Percentiles rank a stretch among this genome's conserved stretches.
Conservation (phyloP, 1,140 invertebrate genomes). For the Megalopta genalis region DNA sequence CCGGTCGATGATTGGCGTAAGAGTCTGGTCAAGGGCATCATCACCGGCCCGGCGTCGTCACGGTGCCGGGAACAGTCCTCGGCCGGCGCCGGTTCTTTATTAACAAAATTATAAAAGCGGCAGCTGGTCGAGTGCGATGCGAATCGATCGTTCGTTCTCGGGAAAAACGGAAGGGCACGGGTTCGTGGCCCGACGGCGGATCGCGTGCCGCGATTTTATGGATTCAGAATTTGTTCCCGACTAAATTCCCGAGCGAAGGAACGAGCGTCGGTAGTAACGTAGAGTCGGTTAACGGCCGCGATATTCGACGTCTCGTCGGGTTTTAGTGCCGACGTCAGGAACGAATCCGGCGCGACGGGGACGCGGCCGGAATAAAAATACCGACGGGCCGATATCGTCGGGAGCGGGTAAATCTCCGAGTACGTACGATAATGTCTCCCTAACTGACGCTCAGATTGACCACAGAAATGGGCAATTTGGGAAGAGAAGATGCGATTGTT, state of each 20-base stretch:
- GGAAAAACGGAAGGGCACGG: background rate
- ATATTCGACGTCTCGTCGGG: background rate
- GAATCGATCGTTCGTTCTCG: background rate
- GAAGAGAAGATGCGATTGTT: too few species aligned
- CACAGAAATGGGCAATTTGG: too few species aligned
- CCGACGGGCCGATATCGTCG: background rate
- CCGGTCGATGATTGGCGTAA: background rate
- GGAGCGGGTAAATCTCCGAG: constrained; percentile 20
- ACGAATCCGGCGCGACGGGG: background rate
- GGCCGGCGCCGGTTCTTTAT: too few species aligned
- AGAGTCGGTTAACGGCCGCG: background rate
- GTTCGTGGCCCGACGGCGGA: background rate
- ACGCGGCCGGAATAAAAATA: constrained; percentile 8
- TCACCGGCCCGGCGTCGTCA: background rate
- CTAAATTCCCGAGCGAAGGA: too few species aligned
- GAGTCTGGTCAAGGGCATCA: background rate
- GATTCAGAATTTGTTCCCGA: background rate
- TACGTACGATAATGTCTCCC: too few species aligned
- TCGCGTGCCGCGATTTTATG: constrained; percentile 25
- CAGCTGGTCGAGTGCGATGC: background rate
- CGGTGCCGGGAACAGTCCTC: too few species aligned
- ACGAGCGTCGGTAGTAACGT: too few species aligned
- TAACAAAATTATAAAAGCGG: background rate
- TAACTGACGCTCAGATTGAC: too few species aligned
- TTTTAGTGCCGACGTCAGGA: background rate